These are phyloP conservation scores for Orthonevra nobilis DNA, from an alignment of 2,888 invertebrate species.

Conservation along the genomic window DNA sequence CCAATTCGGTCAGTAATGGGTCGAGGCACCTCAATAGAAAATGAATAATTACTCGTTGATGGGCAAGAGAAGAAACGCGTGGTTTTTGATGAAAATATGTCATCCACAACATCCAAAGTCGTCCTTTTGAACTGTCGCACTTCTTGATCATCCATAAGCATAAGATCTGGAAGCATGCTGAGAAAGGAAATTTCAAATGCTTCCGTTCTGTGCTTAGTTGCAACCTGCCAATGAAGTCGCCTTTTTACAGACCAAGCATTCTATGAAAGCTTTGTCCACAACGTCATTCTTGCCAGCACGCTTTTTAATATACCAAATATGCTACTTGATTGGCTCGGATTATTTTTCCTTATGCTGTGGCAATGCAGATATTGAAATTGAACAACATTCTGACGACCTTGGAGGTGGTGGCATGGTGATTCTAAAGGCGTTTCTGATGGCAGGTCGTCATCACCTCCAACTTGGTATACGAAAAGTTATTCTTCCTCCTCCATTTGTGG, in stretches of 20 bases:
- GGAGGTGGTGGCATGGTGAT: background rate
- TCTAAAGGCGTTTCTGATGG: background rate
- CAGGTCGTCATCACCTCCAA: background rate
- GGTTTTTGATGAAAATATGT: background rate
- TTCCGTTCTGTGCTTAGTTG: background rate
- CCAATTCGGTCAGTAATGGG: too few relatives aligned
- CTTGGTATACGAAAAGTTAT: background rate
- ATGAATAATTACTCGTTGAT: background rate
- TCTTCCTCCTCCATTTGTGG: slow-evolving; percentile 7
- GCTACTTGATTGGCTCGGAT: background rate
- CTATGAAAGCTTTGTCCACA: background rate
- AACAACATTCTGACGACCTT: background rate
- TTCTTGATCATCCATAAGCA: background rate
- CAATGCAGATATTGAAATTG: background rate
- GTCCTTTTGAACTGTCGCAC: background rate
- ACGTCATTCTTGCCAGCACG: background rate
- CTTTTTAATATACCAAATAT: background rate
- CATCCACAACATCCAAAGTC: background rate
- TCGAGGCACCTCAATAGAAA: too few relatives aligned
- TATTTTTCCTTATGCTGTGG: background rate
- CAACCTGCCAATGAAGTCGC: slow-evolving; percentile 1
- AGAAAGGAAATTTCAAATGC: background rate
- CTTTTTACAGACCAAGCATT: background rate
- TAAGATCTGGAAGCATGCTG: slow-evolving; percentile 1
- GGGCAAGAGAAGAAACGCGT: background rate